Conservation (phyloP, 1,140 invertebrate genomes). For the Lordiphosa clarofinis region DNA sequence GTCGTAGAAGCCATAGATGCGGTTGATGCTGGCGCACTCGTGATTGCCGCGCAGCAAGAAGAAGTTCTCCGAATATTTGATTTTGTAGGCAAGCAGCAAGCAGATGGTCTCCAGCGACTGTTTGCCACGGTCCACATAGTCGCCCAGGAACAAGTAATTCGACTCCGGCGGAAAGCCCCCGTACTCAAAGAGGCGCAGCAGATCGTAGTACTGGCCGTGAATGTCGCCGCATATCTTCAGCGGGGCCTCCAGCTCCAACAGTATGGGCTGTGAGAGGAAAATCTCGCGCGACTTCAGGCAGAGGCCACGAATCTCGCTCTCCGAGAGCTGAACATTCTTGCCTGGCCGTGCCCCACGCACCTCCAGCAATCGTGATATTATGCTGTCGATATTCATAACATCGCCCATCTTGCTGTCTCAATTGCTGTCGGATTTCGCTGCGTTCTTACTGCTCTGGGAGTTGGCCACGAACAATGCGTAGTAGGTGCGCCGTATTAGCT, state of each 20-base stretch:
- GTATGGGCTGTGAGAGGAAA: conserved; percentile 98
- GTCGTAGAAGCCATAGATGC: conserved; percentile 98
- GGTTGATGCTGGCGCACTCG: conserved; percentile 95
- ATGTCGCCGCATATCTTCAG: conserved; percentile 99
- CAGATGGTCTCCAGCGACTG: conserved; percentile 95
- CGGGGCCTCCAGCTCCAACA: conserved; percentile 98
- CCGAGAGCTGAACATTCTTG: conserved; percentile 98
- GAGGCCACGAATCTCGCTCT: conserved; percentile 96
- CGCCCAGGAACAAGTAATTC: conserved; percentile 98
- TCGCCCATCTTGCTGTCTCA: conserved; percentile 68
- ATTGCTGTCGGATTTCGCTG: conserved; percentile 30
- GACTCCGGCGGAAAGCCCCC: conserved; percentile 99
- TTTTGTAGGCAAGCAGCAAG: conserved; percentile 97
- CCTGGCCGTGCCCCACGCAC: conserved; percentile 81
- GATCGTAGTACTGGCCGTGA: conserved; percentile 99
- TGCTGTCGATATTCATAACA: conserved; percentile 78
- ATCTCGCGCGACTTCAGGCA: conserved; percentile 99
- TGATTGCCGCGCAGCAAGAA: conserved; percentile 92
- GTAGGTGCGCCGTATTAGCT: conserved; percentile 34
- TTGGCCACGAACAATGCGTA: conserved; percentile 49
- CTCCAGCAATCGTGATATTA: conserved; percentile 75
- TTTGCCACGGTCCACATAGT: conserved; percentile 92
- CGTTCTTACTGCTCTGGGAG: conserved; percentile 38
- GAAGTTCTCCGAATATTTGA: conserved; percentile 94
- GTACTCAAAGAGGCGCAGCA: conserved; percentile 98